A percentile compares a stretch with the other conserved stretches of the same genome.
phyloP scores from a whole-genome alignment of 1,140 invertebrate genomes.

The Eriocheir sinensis region DNA sequence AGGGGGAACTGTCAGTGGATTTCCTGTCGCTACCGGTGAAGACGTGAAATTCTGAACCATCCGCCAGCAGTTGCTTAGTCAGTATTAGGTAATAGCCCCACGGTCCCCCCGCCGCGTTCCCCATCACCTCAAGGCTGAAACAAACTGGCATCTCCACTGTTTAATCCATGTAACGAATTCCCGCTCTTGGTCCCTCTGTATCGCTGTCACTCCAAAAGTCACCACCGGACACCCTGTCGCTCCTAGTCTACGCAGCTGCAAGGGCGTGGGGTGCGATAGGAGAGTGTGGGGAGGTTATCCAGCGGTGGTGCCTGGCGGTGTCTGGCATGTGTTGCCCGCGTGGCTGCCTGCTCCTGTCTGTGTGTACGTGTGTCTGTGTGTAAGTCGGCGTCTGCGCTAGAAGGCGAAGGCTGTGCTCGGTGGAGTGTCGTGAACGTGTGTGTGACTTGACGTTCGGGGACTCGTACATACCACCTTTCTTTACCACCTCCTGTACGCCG shows the following conservation, averaged over 20 bases:
- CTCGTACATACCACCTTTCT: not conserved
- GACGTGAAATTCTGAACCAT: not conserved
- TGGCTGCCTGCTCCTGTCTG: not conserved
- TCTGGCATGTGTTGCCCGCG: not conserved
- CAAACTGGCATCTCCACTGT: not conserved
- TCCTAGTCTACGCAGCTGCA: not conserved
- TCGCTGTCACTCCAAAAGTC: not conserved
- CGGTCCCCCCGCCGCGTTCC: not conserved
- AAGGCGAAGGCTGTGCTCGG: not conserved
- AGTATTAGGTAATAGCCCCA: not conserved
- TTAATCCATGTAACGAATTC: not conserved
- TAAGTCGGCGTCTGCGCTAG: conserved; percentile 51
- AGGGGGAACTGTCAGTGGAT: too few relatives aligned
- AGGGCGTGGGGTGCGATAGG: not conserved
- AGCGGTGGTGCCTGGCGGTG: not conserved
- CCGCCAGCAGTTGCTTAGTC: not conserved
- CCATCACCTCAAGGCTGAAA: not conserved
- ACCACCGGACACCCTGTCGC: not conserved
- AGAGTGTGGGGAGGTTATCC: not conserved
- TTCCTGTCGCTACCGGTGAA: too few relatives aligned
- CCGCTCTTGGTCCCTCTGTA: not conserved
- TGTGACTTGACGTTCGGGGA: not conserved
- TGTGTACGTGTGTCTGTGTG: conserved; percentile 30
- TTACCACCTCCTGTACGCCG: not conserved
- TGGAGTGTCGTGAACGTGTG: conserved; percentile 28